Percentiles rank a stretch among this genome's conserved stretches.
phyloP scores from a whole-genome alignment of 2,797 vertebrate species.

The Parauchenoglanis ngamensis region DNA sequence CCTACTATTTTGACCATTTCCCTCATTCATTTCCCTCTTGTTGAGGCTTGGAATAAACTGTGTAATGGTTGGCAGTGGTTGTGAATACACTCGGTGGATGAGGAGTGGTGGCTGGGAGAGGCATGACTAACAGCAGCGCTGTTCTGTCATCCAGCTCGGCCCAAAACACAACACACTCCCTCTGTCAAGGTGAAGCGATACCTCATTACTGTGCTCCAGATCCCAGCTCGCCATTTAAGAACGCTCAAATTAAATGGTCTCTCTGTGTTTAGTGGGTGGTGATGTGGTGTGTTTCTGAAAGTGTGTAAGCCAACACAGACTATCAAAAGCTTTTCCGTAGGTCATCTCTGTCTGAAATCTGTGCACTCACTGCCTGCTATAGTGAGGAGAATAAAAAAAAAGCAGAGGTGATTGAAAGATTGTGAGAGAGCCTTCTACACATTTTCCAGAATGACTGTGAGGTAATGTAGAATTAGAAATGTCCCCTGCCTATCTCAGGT shows the following conservation, averaged over 20 bases:
- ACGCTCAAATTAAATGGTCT: slow-evolving; percentile 33
- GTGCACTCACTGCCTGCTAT: slow-evolving; percentile 23
- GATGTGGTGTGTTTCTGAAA: slow-evolving; percentile 38
- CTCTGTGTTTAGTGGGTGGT: slow-evolving; percentile 39
- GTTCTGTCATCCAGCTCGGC: slow-evolving; percentile 33
- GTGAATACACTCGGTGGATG: slow-evolving; percentile 50
- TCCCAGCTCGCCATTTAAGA: slow-evolving; percentile 33
- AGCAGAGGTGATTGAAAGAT: slow-evolving; percentile 12
- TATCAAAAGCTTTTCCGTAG: slow-evolving; percentile 32
- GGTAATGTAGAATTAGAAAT: slow-evolving; percentile 19
- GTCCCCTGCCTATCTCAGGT: slow-evolving; percentile 4
- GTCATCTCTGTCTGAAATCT: slow-evolving; percentile 39
- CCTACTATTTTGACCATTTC: slow-evolving; percentile 36
- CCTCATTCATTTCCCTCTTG: slow-evolving; percentile 32
- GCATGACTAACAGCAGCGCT: slow-evolving; percentile 40
- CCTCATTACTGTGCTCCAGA: slow-evolving; percentile 42
- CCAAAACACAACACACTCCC: slow-evolving; percentile 25
- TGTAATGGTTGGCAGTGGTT: slow-evolving; percentile 56
- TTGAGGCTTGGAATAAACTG: slow-evolving; percentile 44
- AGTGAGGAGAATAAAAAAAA: slow-evolving; percentile 20
- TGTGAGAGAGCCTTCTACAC: slow-evolving; percentile 5
- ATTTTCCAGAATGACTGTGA: slow-evolving; percentile 16
- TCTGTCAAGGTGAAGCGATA: slow-evolving; percentile 36
- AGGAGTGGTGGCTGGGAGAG: slow-evolving; percentile 45
- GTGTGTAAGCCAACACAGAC: slow-evolving; percentile 33